Evolutionary conservation across 2,113 vertebrate genomes (phyloP), one percentile per base, ranked within the genome.

Genomic region (Melanocharis versteri): DNA sequence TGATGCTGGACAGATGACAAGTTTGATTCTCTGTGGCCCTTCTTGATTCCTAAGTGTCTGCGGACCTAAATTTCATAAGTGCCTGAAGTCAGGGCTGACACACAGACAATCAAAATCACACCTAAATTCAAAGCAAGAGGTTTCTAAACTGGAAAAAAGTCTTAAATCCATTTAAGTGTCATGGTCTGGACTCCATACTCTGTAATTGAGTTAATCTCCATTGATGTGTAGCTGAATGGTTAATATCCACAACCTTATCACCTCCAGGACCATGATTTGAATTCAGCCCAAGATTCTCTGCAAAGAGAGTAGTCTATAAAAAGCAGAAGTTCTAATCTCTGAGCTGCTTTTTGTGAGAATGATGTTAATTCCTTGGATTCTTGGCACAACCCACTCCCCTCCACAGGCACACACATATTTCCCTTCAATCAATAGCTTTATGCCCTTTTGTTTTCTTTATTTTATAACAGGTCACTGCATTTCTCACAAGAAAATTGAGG

Each of bases 1-100:
- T 64, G 96, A 96, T 89, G 90, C 96, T 95, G 94, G 95, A 96
- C 39, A 96, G 95, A 97, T 97, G 97, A 97, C 97, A 97, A 95
- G 83, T 90, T 62, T 89, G 96, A 97, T 96, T 97, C 96, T 97
- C 90, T 86, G 58, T 82, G 93, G 97, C 69, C 94, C 58, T 96
- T 87, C 66, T 81, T 92, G 81, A 89, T 90, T 90, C 94, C 37
- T 71, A 75, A 91, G 60, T 78, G 83, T 94, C 94, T 93, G 39
- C 88, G 61, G 87, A 83, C 84, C 91, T 72, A 61, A 80, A 94
- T 94, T 97, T 97, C 73, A 2, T 33, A 79, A 91, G 42, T 84
- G 77, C 92, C 80, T 88, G 93, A 93, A 97, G 92, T 87, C 92
- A 97, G 78, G 95, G n/a, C 68, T 97, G 95, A 95, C 77, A 97